A percentile compares a stretch with the other conserved stretches of the same genome.
Conservation (phyloP, 2,113 vertebrate genomes). For the Tapirus terrestris region DNA sequence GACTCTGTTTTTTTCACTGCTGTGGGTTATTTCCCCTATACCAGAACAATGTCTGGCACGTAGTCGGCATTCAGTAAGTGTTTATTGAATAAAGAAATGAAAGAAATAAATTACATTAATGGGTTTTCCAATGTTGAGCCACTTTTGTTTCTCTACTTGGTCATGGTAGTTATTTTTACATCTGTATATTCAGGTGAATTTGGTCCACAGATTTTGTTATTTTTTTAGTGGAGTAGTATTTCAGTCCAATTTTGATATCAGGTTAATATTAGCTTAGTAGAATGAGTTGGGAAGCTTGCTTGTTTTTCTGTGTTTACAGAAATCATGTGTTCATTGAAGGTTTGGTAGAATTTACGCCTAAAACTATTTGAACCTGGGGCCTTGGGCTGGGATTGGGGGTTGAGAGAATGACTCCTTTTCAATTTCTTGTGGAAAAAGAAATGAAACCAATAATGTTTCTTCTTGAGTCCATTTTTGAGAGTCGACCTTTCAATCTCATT, state of each 20-base stretch:
- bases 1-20: neutral
- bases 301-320: neutral
- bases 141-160: neutral
- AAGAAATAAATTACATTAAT: neutral
- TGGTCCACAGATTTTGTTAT: neutral
- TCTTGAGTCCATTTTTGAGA: neutral
- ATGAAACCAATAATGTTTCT: neutral
- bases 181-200: conserved; percentile 14
- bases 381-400: neutral
- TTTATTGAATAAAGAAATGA: neutral
- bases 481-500: neutral
- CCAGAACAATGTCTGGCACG: neutral
- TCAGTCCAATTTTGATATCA: neutral
- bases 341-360: neutral
- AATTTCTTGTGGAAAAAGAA: neutral
- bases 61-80: neutral
- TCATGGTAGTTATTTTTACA: neutral
- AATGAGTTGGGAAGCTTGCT: neutral
- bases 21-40: neutral
- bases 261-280: neutral
- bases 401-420: neutral
- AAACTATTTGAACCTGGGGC: neutral
- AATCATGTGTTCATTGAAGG: neutral
- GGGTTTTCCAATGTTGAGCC: conserved; percentile 2
- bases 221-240: neutral